These are phyloP conservation scores for Callipepla squamata DNA, from an alignment of 2,113 vertebrate species.

Conservation along the genomic window DNA sequence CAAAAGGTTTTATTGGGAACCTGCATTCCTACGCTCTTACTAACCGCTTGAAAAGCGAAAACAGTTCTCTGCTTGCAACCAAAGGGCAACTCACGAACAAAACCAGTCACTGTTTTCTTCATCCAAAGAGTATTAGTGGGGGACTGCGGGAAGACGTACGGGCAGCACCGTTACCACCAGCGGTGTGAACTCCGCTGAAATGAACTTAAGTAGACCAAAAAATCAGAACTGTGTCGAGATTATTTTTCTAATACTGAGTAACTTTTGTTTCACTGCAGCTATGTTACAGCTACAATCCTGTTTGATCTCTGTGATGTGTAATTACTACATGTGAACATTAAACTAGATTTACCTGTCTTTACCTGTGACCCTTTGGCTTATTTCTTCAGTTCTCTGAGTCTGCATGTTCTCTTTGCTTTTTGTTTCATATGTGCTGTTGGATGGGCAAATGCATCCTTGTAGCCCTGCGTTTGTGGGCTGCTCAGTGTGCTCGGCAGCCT, in stretches of 20 bases:
- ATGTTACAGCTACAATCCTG: conserved; percentile 78
- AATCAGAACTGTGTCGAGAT: conserved; percentile 75
- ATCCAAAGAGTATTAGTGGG: conserved; percentile 79
- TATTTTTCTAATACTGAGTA: conserved; percentile 82
- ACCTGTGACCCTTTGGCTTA: conserved; percentile 79
- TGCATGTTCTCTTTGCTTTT: neutral
- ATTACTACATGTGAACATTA: conserved; percentile 85
- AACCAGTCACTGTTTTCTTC: conserved; percentile 77
- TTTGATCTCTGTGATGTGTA: conserved; percentile 83
- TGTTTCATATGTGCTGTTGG: neutral
- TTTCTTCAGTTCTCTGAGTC: conserved; percentile 70
- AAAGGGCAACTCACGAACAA: conserved; percentile 82
- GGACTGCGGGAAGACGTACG: conserved; percentile 56
- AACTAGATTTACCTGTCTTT: conserved; percentile 82
- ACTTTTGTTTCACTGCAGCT: conserved; percentile 76
- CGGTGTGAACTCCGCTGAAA: conserved; percentile 75
- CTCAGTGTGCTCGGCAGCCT: conserved; percentile 65
- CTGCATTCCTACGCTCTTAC: conserved; percentile 73
- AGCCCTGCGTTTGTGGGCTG: neutral
- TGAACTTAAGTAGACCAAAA: conserved; percentile 80
- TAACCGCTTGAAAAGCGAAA: conserved; percentile 73
- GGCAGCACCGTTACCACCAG: conserved; percentile 70
- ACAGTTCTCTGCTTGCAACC: conserved; percentile 83
- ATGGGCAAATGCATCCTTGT: neutral
- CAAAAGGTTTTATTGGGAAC: conserved; percentile 45